Evolutionary conservation across 2,797 vertebrate species (phyloP).

Genomic region (Paramormyrops hopkinsi): DNA sequence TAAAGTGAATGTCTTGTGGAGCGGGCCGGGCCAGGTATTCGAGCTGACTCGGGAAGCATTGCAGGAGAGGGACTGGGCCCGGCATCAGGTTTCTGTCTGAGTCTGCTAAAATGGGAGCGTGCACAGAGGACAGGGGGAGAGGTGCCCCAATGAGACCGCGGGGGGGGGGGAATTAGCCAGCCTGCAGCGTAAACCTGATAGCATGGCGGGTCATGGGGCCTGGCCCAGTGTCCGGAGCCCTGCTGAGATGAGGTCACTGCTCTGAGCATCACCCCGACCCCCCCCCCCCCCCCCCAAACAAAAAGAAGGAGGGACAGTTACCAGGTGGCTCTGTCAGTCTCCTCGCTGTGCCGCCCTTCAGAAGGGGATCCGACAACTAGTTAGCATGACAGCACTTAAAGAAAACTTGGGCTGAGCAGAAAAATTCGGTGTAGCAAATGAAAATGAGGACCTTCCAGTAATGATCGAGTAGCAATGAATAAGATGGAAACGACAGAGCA

Average conservation of each 20-base stretch:
- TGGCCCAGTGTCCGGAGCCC: not conserved
- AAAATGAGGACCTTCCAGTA: not conserved
- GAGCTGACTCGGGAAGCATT: not conserved
- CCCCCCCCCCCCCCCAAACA: not conserved
- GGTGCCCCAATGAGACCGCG: slow-evolving; percentile 5
- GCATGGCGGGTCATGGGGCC: not conserved
- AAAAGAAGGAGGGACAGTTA: not conserved
- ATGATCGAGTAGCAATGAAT: not conserved
- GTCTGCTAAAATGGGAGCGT: not conserved
- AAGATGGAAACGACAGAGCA: not conserved
- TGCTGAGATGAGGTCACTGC: not conserved
- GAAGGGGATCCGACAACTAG: not conserved
- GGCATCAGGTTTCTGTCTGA: not conserved
- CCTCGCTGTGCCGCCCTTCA: not conserved
- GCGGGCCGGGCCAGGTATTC: not conserved
- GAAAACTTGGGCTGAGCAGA: not conserved
- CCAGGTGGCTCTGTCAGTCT: not conserved
- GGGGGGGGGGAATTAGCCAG: not conserved
- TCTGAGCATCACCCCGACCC: not conserved
- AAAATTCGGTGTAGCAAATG: not conserved
- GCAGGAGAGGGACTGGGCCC: not conserved
- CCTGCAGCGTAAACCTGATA: not conserved
- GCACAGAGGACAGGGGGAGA: slow-evolving; percentile 8
- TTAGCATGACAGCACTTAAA: not conserved
- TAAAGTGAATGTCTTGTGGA: not conserved